Conservation (phyloP, 1,140 invertebrate species). For the Babylonia areolata region DNA sequence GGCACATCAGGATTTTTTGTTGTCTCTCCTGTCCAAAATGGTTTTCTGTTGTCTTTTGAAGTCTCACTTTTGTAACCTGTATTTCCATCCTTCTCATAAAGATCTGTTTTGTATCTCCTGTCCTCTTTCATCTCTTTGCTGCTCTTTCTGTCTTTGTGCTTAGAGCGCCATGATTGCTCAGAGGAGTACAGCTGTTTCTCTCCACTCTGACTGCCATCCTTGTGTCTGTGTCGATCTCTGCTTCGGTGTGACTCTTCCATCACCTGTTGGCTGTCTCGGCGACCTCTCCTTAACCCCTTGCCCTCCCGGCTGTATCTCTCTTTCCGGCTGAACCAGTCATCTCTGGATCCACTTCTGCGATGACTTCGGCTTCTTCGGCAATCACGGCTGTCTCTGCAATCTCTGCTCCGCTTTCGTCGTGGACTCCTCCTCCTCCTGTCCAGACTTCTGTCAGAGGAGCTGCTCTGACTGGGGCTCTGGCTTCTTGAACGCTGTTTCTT, state of each 20-base stretch:
- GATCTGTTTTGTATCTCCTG: background rate
- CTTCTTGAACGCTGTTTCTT: background rate
- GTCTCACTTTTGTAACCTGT: background rate
- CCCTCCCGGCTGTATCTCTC: conserved; percentile 26
- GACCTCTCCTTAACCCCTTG: conserved; percentile 10
- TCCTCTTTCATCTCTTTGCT: background rate
- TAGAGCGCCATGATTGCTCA: background rate
- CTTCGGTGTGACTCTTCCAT: background rate
- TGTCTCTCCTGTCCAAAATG: too few relatives aligned
- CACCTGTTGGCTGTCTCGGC: background rate
- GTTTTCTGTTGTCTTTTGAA: too few relatives aligned
- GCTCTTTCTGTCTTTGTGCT: background rate
- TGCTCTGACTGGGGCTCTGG: background rate
- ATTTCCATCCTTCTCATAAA: background rate
- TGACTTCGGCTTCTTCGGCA: background rate
- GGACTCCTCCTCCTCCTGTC: background rate
- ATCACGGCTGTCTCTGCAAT: background rate
- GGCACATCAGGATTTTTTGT: too few relatives aligned
- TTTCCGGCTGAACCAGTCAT: background rate
- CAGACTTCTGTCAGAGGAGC: background rate
- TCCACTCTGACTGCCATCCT: background rate
- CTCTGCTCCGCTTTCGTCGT: background rate
- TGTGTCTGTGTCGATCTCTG: background rate
- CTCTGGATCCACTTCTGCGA: background rate
- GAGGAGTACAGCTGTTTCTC: too few relatives aligned